Evolutionary conservation across 2,888 invertebrate genomes (phyloP), one percentile per base, ranked within the genome.

Genomic region (Linyphia triangularis): DNA sequence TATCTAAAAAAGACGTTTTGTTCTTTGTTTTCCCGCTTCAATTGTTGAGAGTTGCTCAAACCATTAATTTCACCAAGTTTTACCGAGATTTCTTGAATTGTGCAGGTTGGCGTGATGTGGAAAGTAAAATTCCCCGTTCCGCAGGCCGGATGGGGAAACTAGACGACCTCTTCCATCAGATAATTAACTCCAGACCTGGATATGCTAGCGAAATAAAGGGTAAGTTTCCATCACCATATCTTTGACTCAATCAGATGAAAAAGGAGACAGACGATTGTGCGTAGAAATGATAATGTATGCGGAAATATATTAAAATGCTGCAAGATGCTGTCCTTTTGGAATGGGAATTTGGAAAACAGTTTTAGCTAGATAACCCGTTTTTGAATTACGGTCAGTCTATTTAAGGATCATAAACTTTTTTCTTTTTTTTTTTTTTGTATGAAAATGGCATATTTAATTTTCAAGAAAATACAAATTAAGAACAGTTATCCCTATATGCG

Each of bases 31-130:
- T 7, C 16, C n/a, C 16, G 10, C 16, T 3, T 5, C 51, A 13
- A 51, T 51, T 51, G 51, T 51, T 51, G n/a, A n/a, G 13, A 5
- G 51, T 51, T 51, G n/a, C 51, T 51, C 3, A 51, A 51, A 1
- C n/a, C 4, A 51, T 51, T 51, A 33, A 6, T 51, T 51, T n/a
- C n/a, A 9, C 51, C 51, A n/a, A n/a, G n/a, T 51, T 51, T 51
- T n/a, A 13, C 13, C 13, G 5, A 5, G 37, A 40, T 69, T 51
- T 79, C n/a, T 61, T 40, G 81, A n/a, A 13, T 28, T 83, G 69
- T 85, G 51, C 91, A 97, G 96, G 96, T 92, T 98, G 98, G 97
- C 94, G 97, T 78, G 97, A 97, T 92, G 95, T 97, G 37, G 96
- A 96, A 82, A 94, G 95, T 81, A 95, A 95, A 19, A 94, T 95